phyloP scores from a whole-genome alignment of 2,797 vertebrate genomes.

The Schizopygopsis pylzovi region DNA sequence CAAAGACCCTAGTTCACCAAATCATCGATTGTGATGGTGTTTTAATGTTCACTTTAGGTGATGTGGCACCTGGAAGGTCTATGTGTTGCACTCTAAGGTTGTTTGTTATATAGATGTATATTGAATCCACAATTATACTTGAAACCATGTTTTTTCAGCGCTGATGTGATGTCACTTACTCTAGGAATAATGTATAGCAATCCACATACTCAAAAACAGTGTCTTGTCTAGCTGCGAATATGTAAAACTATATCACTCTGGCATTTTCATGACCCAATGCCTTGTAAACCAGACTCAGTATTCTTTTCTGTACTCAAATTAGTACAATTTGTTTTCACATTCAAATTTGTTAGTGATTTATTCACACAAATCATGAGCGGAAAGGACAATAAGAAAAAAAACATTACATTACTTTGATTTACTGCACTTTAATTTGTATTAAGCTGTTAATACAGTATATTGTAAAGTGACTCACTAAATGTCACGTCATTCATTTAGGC shows the following conservation, averaged over 20 bases:
- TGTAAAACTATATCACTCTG: conserved; percentile 23
- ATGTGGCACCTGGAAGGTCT: conserved; percentile 8
- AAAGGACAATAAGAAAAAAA: not conserved
- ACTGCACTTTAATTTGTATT: conserved; percentile 21
- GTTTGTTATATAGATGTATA: conserved; percentile 28
- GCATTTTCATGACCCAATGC: conserved; percentile 17
- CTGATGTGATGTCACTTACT: conserved; percentile 16
- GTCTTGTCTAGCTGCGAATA: conserved; percentile 9
- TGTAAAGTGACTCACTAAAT: conserved; percentile 2
- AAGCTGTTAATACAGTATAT: not conserved
- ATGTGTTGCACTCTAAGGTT: conserved; percentile 46
- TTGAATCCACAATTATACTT: conserved; percentile 46
- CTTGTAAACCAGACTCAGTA: conserved; percentile 33
- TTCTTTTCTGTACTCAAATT: conserved; percentile 39
- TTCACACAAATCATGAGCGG: conserved; percentile 63
- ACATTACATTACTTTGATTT: conserved; percentile 23
- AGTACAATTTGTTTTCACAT: conserved; percentile 55
- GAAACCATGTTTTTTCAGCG: conserved; percentile 40
- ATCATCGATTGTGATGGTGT: conserved; percentile 13
- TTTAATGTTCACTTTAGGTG: conserved; percentile 28
- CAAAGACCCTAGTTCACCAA: not conserved
- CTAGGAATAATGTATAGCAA: conserved; percentile 39
- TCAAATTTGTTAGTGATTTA: conserved; percentile 51
- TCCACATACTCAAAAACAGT: not conserved
- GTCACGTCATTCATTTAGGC: not conserved